phyloP scores from a whole-genome alignment of 2,888 invertebrate species.

The Girardia tigrina region DNA sequence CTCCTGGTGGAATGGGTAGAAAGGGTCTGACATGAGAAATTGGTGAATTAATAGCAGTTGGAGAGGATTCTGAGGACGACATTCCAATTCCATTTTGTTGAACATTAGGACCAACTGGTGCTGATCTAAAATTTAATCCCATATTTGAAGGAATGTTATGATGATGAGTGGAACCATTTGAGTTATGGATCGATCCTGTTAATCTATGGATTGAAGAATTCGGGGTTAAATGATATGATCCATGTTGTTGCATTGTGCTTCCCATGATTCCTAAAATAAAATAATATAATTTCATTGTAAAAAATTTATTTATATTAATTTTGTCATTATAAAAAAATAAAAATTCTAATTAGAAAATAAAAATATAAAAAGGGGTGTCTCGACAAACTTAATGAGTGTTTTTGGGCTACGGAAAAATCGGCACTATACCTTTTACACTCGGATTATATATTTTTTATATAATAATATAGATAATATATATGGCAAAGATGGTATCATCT shows the following conservation, averaged over 20 bases:
- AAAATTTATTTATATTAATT: background rate
- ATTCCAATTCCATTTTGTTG: background rate
- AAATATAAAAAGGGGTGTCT: too few species aligned
- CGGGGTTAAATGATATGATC: conserved; percentile 3
- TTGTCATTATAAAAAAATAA: too few species aligned
- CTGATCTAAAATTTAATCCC: background rate
- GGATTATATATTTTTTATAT: too few species aligned
- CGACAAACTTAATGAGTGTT: too few species aligned
- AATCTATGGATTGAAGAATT: conserved; percentile 3
- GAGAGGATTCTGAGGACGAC: background rate
- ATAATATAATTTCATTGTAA: background rate
- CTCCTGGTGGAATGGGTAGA: background rate
- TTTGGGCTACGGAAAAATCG: too few species aligned
- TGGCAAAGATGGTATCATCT: too few species aligned
- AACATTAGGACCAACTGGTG: background rate
- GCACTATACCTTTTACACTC: too few species aligned
- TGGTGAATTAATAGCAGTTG: background rate
- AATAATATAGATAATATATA: too few species aligned
- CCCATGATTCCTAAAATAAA: background rate
- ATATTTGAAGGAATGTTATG: background rate
- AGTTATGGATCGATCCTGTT: background rate
- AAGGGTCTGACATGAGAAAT: conserved; percentile 7
- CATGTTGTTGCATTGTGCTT: background rate
- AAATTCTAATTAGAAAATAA: too few species aligned
- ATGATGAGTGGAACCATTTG: background rate